phyloP scores from a whole-genome alignment of 2,797 vertebrate species.

The Sebastolobus alascanus region DNA sequence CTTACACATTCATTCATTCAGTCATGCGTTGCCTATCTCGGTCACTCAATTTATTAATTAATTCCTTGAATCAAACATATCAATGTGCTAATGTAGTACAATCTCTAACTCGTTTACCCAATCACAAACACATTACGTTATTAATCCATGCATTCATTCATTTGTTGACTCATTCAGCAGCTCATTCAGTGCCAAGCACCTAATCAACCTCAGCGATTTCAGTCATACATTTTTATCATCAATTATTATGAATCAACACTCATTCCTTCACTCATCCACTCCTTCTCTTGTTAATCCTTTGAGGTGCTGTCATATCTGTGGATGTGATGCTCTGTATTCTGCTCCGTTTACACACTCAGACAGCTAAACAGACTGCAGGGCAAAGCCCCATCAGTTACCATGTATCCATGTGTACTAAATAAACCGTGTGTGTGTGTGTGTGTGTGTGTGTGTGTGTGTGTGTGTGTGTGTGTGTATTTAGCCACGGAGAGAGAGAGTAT shows the following conservation, averaged over 20 bases:
- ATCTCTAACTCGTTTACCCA: neutral
- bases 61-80: neutral
- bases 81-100: neutral
- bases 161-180: neutral
- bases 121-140: neutral
- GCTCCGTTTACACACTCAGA: slow-evolving; percentile 18
- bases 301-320: slow-evolving; percentile 3
- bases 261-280: neutral
- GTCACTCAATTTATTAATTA: neutral
- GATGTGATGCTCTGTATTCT: neutral
- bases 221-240: neutral
- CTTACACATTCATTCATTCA: neutral
- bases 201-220: neutral
- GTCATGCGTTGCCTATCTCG: neutral
- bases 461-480: slow-evolving; percentile 12
- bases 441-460: slow-evolving; percentile 15
- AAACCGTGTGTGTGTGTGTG: neutral
- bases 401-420: slow-evolving; percentile 35
- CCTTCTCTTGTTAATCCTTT: neutral
- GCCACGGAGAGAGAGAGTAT: neutral
- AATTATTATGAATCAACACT: neutral
- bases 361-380: slow-evolving; percentile 34
- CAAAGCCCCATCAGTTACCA: slow-evolving; percentile 52
- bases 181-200: neutral
- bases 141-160: neutral